A percentile compares a stretch with the other conserved stretches of the same genome.
These are phyloP conservation scores for Capra hircus DNA, from an alignment of 2,113 vertebrate species.

Conservation along the genomic window DNA sequence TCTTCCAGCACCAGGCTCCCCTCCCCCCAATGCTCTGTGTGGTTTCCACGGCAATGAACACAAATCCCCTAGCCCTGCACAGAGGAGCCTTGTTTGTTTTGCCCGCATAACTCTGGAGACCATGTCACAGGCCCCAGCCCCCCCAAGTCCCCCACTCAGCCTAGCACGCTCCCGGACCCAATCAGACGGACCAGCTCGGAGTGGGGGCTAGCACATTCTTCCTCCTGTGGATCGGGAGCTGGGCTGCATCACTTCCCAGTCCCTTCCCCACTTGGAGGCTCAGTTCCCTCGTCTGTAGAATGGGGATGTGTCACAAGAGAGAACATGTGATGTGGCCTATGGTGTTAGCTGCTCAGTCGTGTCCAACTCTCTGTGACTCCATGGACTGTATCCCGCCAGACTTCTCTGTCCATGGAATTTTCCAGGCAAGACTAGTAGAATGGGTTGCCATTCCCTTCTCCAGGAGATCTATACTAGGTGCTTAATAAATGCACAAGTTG, in stretches of 20 bases:
- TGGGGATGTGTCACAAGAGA: not conserved
- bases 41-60: constrained; percentile 90
- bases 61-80: constrained; percentile 90
- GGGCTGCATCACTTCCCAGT: not conserved
- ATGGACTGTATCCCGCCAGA: not conserved
- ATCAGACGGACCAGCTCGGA: not conserved
- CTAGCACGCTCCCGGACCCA: not conserved
- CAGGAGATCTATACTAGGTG: not conserved
- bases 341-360: not conserved
- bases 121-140: constrained; percentile 87
- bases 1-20: constrained; percentile 10
- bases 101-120: constrained; percentile 88
- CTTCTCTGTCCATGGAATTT: not conserved
- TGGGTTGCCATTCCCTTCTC: not conserved
- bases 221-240: not conserved
- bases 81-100: constrained; percentile 98
- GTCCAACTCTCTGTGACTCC: not conserved
- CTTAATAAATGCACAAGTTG: not conserved
- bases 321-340: accelerated
- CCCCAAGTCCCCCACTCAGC: constrained; percentile 78
- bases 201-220: too few species aligned
- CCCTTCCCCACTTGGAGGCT: not conserved
- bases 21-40: constrained; percentile 65
- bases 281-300: not conserved
- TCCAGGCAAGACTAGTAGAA: not conserved